Base-by-base conservation (phyloP, 92 coral and sea anemone species). In the Palythoa grandis region DNA sequence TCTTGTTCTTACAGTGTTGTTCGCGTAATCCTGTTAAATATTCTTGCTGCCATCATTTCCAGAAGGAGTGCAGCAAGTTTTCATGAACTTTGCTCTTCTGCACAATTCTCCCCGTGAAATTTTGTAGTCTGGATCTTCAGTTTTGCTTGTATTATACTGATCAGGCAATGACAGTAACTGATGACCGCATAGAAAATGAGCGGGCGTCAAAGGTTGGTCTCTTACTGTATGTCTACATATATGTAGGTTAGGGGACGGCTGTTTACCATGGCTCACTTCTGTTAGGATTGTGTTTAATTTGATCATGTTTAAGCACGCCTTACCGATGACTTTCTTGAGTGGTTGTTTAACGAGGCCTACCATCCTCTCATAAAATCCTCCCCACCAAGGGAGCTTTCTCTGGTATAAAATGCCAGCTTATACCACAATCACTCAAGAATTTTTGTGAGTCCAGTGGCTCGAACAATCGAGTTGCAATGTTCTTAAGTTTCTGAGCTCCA, bases 331-430 rank as follows among this genome's bases (percentile, higher is more conserved):
- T 65, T 90, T 90, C 87, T 90, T 86, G 11, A n/a, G n/a, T n/a
- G n/a, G n/a, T n/a, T n/a, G n/a, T n/a, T n/a, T n/a, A n/a, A n/a
- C n/a, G n/a, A n/a, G n/a, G n/a, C n/a, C n/a, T n/a, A n/a, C n/a
- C n/a, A n/a, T n/a, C n/a, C n/a, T n/a, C n/a, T n/a, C n/a, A n/a
- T n/a, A n/a, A n/a, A n/a, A n/a, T n/a, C n/a, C n/a, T n/a, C n/a
- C n/a, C n/a, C n/a, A n/a, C n/a, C 58, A 10, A 53, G 11, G 58
- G 58, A 47, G 90, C 93, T 87, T 88, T 35, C 66, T 90, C 90
- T 43, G 90, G 48, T 50, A 87, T 87, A 70, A 90, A 90, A 39
- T 83, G 57, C 93, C 93, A 90, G 1, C 20, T 61, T 35, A 90
- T 87, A 61, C 74, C 87, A 57, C 77, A 68, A 63, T 87, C 79